Conservation (phyloP, 1,140 invertebrate species). For the Bilobella aurantiaca region DNA sequence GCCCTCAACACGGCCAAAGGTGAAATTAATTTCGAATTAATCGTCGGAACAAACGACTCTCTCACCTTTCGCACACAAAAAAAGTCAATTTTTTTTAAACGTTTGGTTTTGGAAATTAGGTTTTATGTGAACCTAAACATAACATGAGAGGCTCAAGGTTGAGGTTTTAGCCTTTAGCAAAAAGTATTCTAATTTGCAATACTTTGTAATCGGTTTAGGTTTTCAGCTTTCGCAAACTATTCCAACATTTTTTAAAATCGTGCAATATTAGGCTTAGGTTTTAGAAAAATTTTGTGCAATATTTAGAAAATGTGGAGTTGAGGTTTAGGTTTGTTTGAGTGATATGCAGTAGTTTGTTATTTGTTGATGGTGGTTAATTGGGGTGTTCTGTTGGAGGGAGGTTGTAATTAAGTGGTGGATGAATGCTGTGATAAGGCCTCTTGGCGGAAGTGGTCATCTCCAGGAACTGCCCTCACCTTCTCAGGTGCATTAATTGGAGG, state of each 20-base stretch:
- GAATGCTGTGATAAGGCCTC: too few relatives aligned
- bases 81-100: background rate
- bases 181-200: background rate
- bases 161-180: background rate
- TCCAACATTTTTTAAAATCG: background rate
- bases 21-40: too few relatives aligned
- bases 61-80: background rate
- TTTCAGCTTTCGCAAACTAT: background rate
- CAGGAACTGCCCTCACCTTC: too few relatives aligned
- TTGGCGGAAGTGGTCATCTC: too few relatives aligned
- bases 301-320: background rate
- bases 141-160: background rate
- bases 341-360: background rate
- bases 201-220: background rate
- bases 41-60: background rate
- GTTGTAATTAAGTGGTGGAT: too few relatives aligned
- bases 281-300: background rate
- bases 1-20: too few relatives aligned
- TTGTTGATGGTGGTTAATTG: background rate
- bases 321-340: background rate
- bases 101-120: too few relatives aligned
- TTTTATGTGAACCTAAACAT: too few relatives aligned
- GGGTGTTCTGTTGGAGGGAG: background rate
- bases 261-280: background rate
- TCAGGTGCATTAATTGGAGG: too few relatives aligned